Evolutionary conservation across 2,888 invertebrate species (phyloP), one percentile per base, ranked within the genome.

Genomic region (Sipunculus nudus): DNA sequence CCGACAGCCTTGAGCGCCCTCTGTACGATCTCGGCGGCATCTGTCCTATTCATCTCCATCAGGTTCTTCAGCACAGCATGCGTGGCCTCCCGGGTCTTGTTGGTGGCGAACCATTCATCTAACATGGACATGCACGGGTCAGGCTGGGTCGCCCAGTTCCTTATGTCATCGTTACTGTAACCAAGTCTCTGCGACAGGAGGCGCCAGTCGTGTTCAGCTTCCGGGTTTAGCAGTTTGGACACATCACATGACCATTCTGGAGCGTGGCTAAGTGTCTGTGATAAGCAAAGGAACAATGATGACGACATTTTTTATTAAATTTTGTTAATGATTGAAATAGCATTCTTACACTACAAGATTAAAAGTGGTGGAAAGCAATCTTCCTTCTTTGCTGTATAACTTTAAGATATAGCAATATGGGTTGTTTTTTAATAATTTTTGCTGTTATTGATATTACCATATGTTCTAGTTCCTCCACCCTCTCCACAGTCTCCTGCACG

Each of bases 61-160:
- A 82, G 69, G n/a, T 67, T 64, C n/a, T 68, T 75, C 40, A 79
- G 63, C 10, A 82, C 66, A 23, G 73, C 79, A 53, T 65, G 61
- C 4, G 71, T 75, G 4, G 74, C 74, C 59, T 80, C 81, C 50
- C 76, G 72, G 8, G 77, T 78, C 60, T 77, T 80, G 61, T 78
- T 76, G 13, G 75, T 77, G 49, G 79, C 73, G 61, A 76, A 82
- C 79, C 80, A 82, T 61, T 81, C 80, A 65, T 75, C 77, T 16
- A 82, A 67, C 64, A 81, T 53, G 4, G 76, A 71, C 78, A 81
- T 76, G 55, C 78, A 80, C 2, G 81, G 81, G 58, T 81, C 79
- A 21, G 74, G 57, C 52, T 78, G 78, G 45, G 74, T 75, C 2
- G 79, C 75, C 80, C 80, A 81, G 19, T 68, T 75, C 53, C 74